Evolutionary conservation across 2,797 vertebrate species (phyloP).

Genomic region (Odontamblyopus rebecca): DNA sequence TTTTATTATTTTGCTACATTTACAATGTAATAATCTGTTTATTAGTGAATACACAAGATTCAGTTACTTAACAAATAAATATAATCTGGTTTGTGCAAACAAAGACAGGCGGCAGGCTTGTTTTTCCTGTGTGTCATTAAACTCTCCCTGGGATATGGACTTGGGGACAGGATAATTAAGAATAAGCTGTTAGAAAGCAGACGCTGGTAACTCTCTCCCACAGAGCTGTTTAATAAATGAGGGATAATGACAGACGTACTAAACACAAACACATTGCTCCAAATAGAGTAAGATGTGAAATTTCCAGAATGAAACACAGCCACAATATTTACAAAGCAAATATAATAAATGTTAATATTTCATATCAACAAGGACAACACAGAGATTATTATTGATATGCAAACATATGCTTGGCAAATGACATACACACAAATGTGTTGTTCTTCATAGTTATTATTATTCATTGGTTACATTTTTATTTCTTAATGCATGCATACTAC

Average conservation of each 20-base stretch:
- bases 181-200: constrained; percentile 43
- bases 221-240: constrained; percentile 54
- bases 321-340: too few relatives aligned
- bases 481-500: neutral
- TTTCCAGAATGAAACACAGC: neutral
- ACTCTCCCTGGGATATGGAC: constrained; percentile 42
- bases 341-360: neutral
- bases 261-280: constrained; percentile 4
- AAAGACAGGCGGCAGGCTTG: constrained; percentile 38
- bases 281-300: neutral
- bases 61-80: constrained; percentile 10
- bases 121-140: constrained; percentile 44
- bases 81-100: constrained; percentile 31
- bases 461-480: neutral
- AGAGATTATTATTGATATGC: neutral
- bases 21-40: neutral
- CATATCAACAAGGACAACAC: too few relatives aligned
- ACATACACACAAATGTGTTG: neutral
- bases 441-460: neutral
- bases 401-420: neutral
- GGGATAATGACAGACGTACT: constrained; percentile 32
- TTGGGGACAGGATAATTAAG: constrained; percentile 51
- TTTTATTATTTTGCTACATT: neutral
- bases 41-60: neutral
- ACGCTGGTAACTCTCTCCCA: constrained; percentile 35